Percentiles rank a stretch among this genome's conserved stretches.
Conservation (phyloP, 2,797 vertebrate genomes). For the Danio albolineatus region DNA sequence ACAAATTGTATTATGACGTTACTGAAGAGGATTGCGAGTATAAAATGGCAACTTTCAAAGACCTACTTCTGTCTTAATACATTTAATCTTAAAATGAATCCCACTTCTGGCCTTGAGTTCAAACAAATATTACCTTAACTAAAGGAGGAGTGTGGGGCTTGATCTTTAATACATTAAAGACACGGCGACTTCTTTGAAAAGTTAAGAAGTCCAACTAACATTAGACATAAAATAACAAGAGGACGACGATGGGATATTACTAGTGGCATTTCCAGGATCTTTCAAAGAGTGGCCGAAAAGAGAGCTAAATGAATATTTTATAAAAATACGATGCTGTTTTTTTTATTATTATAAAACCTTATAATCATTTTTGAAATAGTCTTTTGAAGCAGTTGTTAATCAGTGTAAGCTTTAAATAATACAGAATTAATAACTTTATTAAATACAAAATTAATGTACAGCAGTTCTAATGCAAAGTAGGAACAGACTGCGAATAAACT, state of each 20-base stretch:
- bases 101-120: conserved; percentile 32
- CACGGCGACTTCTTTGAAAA: conserved; percentile 23
- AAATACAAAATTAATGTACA: background rate
- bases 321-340: conserved; percentile 1
- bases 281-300: conserved; percentile 22
- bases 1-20: background rate
- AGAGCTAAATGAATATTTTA: background rate
- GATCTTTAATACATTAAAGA: conserved; percentile 50
- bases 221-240: conserved; percentile 1
- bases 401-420: background rate
- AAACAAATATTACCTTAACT: conserved; percentile 47
- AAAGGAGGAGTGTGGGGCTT: conserved; percentile 5
- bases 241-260: background rate
- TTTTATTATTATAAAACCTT: background rate
- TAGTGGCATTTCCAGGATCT: background rate
- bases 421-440: too few species aligned
- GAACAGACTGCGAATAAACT: too few species aligned
- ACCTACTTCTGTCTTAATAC: conserved; percentile 32
- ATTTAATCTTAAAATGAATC: conserved; percentile 21
- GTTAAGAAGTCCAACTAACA: conserved; percentile 7
- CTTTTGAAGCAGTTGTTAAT: background rate
- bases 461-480: background rate
- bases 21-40: background rate
- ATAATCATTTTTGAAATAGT: background rate
- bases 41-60: background rate